Percentiles rank a stretch among this genome's conserved stretches.
Conservation (phyloP, 2,113 vertebrate genomes). For the Indri indri region DNA sequence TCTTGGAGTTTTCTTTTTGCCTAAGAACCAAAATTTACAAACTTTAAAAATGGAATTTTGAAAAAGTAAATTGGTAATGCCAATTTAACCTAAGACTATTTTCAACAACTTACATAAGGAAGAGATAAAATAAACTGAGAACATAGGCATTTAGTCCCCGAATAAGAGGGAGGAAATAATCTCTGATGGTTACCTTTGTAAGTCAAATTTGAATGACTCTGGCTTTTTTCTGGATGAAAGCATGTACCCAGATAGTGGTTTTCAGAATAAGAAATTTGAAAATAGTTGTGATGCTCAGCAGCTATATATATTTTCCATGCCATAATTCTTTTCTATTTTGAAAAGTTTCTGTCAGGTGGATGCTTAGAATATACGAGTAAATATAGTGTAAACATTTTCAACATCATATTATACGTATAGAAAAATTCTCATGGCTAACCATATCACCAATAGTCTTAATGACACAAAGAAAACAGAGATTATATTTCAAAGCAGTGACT, state of each 20-base stretch:
- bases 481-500: conserved; percentile 7
- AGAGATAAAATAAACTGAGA: neutral
- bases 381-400: neutral
- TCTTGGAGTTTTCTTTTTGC: neutral
- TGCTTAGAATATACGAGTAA: neutral
- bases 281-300: neutral
- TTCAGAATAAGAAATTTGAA: conserved; percentile 20
- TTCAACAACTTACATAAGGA: neutral
- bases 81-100: neutral
- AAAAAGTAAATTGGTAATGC: neutral
- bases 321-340: conserved; percentile 19
- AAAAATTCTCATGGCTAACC: neutral
- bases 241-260: neutral
- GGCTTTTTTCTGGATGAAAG: neutral
- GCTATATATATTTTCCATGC: neutral
- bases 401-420: neutral
- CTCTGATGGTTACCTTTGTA: neutral
- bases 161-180: neutral
- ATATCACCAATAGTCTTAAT: neutral
- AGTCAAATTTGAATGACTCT: neutral
- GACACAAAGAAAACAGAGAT: neutral
- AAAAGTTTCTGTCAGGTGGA: neutral
- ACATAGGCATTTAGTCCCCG: neutral
- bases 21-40: conserved; percentile 19
- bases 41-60: conserved; percentile 43